Conservation (phyloP, 2,113 vertebrate genomes). For the Theristicus caerulescens region DNA sequence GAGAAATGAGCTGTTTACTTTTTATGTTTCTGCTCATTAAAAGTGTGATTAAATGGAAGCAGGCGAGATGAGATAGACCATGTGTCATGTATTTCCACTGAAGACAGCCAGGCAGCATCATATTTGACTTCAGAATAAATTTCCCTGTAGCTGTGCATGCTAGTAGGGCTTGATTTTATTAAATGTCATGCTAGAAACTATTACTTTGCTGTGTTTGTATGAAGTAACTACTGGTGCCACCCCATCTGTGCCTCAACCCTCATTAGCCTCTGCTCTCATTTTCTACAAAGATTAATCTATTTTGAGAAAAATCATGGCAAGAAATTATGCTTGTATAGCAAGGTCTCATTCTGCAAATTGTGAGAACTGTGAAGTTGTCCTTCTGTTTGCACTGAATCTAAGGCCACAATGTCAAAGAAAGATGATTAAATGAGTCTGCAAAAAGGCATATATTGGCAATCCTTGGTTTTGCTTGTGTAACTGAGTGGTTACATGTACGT, state of each 20-base stretch:
- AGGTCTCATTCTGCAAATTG: neutral
- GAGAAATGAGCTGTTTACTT: neutral
- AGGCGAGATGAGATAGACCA: neutral
- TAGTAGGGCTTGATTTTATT: neutral
- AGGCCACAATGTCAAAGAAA: neutral
- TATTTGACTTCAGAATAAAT: neutral
- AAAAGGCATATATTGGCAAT: neutral
- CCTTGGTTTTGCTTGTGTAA: neutral
- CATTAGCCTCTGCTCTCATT: constrained; percentile 40
- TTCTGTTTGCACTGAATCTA: neutral
- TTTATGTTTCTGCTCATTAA: neutral
- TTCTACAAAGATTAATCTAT: constrained; percentile 12
- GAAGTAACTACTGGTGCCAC: constrained; percentile 5
- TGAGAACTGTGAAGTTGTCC: neutral
- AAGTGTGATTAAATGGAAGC: neutral
- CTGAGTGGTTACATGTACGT: neutral
- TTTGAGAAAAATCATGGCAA: neutral
- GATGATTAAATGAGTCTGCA: neutral
- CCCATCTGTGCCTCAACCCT: constrained; percentile 25
- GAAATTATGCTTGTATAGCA: neutral
- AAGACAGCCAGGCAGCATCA: neutral
- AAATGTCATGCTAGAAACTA: neutral
- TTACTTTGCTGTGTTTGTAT: neutral
- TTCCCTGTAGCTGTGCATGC: neutral
- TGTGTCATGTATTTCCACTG: neutral